These are phyloP conservation scores for Capitella teleta DNA, from an alignment of 1,140 invertebrate species.

Conservation along the genomic window DNA sequence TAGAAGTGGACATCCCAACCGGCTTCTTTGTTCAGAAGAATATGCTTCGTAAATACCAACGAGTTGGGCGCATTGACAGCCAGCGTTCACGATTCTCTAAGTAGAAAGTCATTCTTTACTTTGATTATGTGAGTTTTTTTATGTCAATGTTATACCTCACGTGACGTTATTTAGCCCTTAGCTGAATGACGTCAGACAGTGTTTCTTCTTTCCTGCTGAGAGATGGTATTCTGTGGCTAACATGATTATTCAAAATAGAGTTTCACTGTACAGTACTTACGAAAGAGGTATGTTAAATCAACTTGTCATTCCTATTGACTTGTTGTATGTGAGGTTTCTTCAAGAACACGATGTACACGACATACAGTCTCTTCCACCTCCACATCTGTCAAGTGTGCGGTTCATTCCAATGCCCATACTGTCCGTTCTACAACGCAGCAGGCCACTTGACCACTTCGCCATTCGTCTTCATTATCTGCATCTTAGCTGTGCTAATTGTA, in stretches of 20 bases:
- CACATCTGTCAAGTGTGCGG: slow-evolving; percentile 98
- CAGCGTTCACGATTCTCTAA: slow-evolving; percentile 68
- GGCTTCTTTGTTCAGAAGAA: slow-evolving; percentile 84
- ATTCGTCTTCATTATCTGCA: neutral
- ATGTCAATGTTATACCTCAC: neutral
- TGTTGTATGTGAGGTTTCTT: slow-evolving; percentile 61
- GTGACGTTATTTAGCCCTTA: slow-evolving; percentile 6
- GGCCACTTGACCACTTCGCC: neutral
- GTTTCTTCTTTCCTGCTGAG: slow-evolving; percentile 83
- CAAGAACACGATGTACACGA: slow-evolving; percentile 86
- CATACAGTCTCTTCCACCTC: slow-evolving; percentile 71
- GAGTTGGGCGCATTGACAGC: slow-evolving; percentile 57
- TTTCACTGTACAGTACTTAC: slow-evolving; percentile 91
- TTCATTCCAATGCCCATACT: slow-evolving; percentile 94
- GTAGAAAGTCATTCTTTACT: slow-evolving; percentile 72
- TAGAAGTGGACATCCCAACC: slow-evolving; percentile 78
- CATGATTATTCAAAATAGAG: slow-evolving; percentile 79
- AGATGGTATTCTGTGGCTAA: slow-evolving; percentile 95
- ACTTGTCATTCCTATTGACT: neutral
- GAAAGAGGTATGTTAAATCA: slow-evolving; percentile 60
- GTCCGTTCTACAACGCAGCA: slow-evolving; percentile 49
- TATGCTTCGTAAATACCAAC: slow-evolving; percentile 59
- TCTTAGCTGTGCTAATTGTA: too few species aligned
- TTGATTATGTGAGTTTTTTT: slow-evolving; percentile 67
- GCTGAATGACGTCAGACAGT: slow-evolving; percentile 51